These are phyloP conservation scores for Mastomys coucha DNA, from an alignment of 2,113 vertebrate species.

Conservation along the genomic window DNA sequence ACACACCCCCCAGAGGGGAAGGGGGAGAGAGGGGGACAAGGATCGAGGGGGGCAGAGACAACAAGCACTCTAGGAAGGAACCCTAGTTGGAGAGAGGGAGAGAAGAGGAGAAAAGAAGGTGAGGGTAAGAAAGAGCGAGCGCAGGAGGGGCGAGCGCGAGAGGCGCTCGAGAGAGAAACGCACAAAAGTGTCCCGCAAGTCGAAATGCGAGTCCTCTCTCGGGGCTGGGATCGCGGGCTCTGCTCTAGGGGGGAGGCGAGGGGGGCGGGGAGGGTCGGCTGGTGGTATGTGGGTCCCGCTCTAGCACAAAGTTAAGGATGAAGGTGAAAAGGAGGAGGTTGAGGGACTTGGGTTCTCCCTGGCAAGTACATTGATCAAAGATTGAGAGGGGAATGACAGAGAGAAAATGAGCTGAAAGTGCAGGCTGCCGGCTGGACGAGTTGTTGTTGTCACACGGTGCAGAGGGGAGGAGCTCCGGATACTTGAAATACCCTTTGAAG, in stretches of 20 bases:
- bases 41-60: not conserved
- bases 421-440: constrained; percentile 93
- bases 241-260: constrained; percentile 81
- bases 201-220: constrained; percentile 86
- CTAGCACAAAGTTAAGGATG: constrained; percentile 90
- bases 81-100: not conserved
- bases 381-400: constrained; percentile 96
- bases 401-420: constrained; percentile 98
- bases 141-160: constrained; percentile 56
- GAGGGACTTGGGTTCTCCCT: constrained; percentile 89
- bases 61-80: not conserved
- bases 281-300: constrained; percentile 87
- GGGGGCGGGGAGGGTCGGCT: constrained; percentile 78
- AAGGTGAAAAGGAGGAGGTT: constrained; percentile 90
- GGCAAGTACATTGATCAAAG: constrained; percentile 96
- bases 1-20: constrained; percentile 68
- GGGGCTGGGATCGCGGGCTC: constrained; percentile 83
- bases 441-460: constrained; percentile 99
- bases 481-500: constrained; percentile 93
- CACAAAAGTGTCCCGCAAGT: constrained; percentile 86
- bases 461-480: constrained; percentile 96
- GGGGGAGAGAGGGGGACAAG: constrained; percentile 18
- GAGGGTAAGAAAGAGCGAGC: constrained; percentile 54
- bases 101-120: not conserved
- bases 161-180: constrained; percentile 73